phyloP scores from a whole-genome alignment of 2,113 vertebrate genomes.

The Gymnorhina tibicen region DNA sequence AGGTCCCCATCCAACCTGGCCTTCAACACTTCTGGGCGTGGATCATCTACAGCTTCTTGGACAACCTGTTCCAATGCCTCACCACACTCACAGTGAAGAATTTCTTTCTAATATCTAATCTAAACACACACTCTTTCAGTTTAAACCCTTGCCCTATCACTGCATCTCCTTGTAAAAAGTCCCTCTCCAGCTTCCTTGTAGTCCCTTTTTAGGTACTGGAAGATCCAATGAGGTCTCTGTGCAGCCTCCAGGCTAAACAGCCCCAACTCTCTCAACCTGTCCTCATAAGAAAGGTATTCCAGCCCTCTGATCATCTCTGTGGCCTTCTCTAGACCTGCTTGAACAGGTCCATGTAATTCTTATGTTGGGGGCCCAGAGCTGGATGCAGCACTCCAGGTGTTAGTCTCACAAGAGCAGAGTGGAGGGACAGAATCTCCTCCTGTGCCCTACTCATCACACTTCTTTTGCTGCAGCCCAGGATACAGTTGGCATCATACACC shows the following conservation, averaged over 20 bases:
- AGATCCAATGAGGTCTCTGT: neutral
- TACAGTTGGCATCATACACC: neutral
- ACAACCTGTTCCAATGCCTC: neutral
- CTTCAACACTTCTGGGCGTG: neutral
- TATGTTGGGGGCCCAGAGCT: neutral
- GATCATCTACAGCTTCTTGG: neutral
- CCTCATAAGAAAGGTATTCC: neutral
- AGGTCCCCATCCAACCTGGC: neutral
- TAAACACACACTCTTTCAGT: neutral
- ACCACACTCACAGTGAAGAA: neutral
- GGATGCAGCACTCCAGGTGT: neutral
- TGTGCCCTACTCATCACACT: neutral
- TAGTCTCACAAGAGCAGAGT: neutral
- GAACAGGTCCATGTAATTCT: neutral
- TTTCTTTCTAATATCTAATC: neutral
- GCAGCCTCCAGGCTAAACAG: neutral
- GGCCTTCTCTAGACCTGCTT: neutral
- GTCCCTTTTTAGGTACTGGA: neutral
- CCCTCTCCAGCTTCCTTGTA: neutral
- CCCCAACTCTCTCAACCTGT: neutral
- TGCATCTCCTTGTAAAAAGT: neutral
- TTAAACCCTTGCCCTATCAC: neutral
- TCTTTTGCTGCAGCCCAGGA: neutral
- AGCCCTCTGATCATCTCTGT: neutral
- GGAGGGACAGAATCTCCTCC: neutral